phyloP scores from a whole-genome alignment of 2,113 vertebrate species.

The Mustela nigripes region DNA sequence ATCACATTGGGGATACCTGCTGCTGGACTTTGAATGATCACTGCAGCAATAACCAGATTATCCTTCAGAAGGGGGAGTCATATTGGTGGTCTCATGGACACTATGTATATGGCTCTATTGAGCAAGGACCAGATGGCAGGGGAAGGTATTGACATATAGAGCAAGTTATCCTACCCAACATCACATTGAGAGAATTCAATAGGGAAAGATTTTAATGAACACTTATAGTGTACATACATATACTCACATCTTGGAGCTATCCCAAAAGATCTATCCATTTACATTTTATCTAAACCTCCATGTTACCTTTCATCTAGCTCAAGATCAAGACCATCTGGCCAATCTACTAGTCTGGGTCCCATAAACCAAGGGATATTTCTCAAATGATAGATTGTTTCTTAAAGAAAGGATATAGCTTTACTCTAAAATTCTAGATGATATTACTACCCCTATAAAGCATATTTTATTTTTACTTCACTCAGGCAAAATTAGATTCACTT shows the following conservation, averaged over 20 bases:
- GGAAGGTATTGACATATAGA: not conserved
- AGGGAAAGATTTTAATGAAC: not conserved
- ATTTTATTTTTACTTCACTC: not conserved
- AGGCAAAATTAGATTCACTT: not conserved
- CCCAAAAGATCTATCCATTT: not conserved
- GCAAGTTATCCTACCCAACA: not conserved
- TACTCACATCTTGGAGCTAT: not conserved
- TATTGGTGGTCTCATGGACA: not conserved
- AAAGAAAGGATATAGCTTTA: not conserved
- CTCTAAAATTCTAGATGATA: not conserved
- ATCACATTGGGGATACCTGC: not conserved
- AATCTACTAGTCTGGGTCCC: not conserved
- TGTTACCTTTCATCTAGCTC: not conserved
- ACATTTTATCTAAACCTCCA: not conserved
- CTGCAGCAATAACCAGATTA: not conserved
- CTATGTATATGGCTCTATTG: not conserved
- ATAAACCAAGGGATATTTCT: not conserved
- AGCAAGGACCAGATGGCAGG: not conserved
- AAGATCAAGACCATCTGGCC: not conserved
- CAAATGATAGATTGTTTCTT: not conserved
- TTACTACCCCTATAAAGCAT: not conserved
- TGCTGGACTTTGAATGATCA: not conserved
- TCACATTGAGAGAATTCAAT: not conserved
- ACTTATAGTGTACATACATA: not conserved
- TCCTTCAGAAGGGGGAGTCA: not conserved